Evolutionary conservation across 1,140 invertebrate genomes (phyloP).

Genomic region (Colletes gigas): DNA sequence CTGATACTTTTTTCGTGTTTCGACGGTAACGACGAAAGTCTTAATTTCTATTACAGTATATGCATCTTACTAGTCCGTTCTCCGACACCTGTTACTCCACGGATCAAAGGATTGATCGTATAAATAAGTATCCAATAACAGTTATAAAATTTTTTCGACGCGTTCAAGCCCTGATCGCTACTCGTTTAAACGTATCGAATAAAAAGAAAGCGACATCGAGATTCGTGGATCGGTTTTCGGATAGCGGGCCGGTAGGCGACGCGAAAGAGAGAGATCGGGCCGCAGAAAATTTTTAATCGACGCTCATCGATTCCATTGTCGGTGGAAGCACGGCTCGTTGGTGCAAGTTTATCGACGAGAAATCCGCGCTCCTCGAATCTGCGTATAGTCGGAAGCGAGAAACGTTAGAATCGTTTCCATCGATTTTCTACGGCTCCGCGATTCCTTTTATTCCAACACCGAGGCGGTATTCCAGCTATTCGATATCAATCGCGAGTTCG

Average conservation of each 20-base stretch:
- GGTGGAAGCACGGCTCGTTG: conserved; percentile 32
- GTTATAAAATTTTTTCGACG: too few species aligned
- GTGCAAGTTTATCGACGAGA: conserved; percentile 51
- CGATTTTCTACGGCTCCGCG: conserved; percentile 33
- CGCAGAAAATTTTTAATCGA: conserved; percentile 1
- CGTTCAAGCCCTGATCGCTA: too few species aligned
- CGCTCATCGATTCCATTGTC: conserved; percentile 20
- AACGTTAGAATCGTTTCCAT: conserved; percentile 40
- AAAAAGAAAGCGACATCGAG: neutral
- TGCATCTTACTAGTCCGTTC: too few species aligned
- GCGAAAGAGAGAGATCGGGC: conserved; percentile 10
- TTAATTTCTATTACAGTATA: too few species aligned
- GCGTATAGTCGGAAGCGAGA: conserved; percentile 23
- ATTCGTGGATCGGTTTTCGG: conserved; percentile 9
- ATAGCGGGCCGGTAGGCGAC: neutral
- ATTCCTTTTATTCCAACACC: conserved; percentile 20
- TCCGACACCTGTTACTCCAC: too few species aligned
- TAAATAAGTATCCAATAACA: too few species aligned
- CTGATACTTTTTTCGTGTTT: too few species aligned
- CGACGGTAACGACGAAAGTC: too few species aligned
- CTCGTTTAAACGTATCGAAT: too few species aligned
- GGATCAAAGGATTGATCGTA: too few species aligned
- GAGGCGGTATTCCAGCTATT: conserved; percentile 11
- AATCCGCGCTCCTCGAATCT: conserved; percentile 31
- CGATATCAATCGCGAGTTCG: conserved; percentile 36